phyloP scores from a whole-genome alignment of 2,113 vertebrate genomes.

The Ceyx melanurus region DNA sequence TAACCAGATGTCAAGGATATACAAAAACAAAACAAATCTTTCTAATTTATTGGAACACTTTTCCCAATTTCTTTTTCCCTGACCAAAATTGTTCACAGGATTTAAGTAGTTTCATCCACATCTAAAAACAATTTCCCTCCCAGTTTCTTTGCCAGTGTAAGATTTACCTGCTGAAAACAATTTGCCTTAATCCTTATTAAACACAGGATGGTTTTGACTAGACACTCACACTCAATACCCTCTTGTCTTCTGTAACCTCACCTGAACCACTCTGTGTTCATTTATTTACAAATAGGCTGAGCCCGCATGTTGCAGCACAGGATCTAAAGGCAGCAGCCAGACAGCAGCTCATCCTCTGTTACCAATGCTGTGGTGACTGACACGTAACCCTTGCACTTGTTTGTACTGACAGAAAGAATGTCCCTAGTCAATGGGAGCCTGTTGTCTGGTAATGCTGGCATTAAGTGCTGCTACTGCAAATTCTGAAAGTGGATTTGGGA shows the following conservation, averaged over 20 bases:
- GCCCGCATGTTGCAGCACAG: rapidly evolving
- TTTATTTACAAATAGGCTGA: background rate
- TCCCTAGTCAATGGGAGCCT: background rate
- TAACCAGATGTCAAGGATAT: background rate
- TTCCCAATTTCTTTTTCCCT: background rate
- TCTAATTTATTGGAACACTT: background rate
- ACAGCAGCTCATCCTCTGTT: background rate
- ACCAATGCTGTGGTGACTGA: background rate
- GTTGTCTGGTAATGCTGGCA: background rate
- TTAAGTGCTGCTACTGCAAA: background rate
- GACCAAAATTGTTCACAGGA: background rate
- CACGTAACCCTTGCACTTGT: background rate
- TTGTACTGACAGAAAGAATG: background rate
- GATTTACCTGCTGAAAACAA: background rate
- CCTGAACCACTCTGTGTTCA: background rate
- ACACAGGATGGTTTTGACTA: background rate
- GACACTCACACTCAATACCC: rapidly evolving
- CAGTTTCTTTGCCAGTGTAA: background rate
- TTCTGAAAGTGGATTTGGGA: background rate
- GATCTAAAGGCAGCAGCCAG: background rate
- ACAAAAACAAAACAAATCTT: background rate
- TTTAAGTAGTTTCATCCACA: background rate
- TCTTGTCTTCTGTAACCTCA: background rate
- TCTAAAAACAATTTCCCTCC: background rate
- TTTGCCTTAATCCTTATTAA: background rate